phyloP scores from a whole-genome alignment of 2,113 vertebrate species.

The Colistium nudipinnis region DNA sequence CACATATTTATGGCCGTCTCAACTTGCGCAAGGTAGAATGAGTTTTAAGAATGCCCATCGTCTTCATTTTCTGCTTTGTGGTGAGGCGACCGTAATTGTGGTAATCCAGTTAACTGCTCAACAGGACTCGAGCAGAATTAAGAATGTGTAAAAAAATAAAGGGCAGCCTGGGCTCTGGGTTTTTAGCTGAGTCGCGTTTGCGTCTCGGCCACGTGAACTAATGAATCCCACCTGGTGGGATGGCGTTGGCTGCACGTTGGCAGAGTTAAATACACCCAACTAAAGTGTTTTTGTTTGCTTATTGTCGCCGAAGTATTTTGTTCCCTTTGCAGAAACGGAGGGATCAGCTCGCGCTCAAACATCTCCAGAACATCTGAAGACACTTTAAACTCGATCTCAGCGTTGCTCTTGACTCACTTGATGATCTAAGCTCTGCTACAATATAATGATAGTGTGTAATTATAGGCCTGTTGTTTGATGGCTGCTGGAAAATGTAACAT shows the following conservation, averaged over 20 bases:
- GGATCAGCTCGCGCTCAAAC: slow-evolving; percentile 10
- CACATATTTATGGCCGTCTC: slow-evolving; percentile 3
- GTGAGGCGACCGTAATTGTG: slow-evolving; percentile 54
- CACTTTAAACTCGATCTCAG: slow-evolving; percentile 54
- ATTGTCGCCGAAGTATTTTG: neutral
- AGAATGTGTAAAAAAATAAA: slow-evolving; percentile 57
- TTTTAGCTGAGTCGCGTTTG: slow-evolving; percentile 65
- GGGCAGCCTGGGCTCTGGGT: slow-evolving; percentile 33
- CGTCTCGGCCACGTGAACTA: slow-evolving; percentile 34
- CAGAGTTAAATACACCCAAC: neutral
- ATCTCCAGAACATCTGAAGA: slow-evolving; percentile 61
- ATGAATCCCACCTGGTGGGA: slow-evolving; percentile 63
- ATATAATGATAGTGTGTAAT: slow-evolving; percentile 73
- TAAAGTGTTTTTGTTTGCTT: neutral
- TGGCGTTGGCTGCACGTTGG: slow-evolving; percentile 1
- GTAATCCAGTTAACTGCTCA: slow-evolving; percentile 61
- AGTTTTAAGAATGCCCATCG: slow-evolving; percentile 25
- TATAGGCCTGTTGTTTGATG: slow-evolving; percentile 68
- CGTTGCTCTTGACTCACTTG: slow-evolving; percentile 55
- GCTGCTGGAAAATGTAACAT: slow-evolving; percentile 71
- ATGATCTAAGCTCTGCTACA: slow-evolving; percentile 64
- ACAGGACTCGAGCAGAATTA: slow-evolving; percentile 68
- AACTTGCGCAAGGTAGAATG: slow-evolving; percentile 17
- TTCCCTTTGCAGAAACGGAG: neutral
- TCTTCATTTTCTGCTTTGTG: slow-evolving; percentile 56